Evolutionary conservation across 2,888 invertebrate genomes (phyloP).

Genomic region (Eupithecia tripunctaria): DNA sequence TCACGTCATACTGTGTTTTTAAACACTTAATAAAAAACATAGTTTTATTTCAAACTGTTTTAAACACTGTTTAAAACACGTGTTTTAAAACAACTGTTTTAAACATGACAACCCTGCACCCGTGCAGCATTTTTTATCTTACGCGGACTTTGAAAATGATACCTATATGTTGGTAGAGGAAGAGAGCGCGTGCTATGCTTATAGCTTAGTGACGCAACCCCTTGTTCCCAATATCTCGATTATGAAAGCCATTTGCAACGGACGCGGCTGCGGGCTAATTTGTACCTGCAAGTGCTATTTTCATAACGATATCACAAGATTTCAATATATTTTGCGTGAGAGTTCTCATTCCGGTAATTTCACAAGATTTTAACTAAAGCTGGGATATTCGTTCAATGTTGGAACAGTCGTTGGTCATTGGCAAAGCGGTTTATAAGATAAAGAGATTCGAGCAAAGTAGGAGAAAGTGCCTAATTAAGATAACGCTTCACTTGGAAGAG

Average conservation of each 20-base stretch:
- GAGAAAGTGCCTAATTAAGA: neutral
- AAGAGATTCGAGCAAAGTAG: neutral
- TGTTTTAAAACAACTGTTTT: too few species aligned
- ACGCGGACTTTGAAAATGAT: neutral
- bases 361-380: conserved; percentile 13
- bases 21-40: too few species aligned
- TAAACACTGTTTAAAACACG: too few species aligned
- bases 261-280: conserved; percentile 34
- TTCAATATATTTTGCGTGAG: conserved; percentile 23
- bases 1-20: too few species aligned
- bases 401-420: neutral
- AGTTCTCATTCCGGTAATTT: conserved; percentile 16
- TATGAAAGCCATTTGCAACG: conserved; percentile 40
- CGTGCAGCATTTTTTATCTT: too few species aligned
- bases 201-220: conserved; percentile 35
- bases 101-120: too few species aligned
- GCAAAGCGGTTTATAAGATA: neutral
- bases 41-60: too few species aligned
- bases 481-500: neutral
- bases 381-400: neutral
- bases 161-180: neutral
- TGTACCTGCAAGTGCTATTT: conserved; percentile 36
- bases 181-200: conserved; percentile 25
- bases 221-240: conserved; percentile 44
- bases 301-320: conserved; percentile 14